phyloP scores from a whole-genome alignment of 2,888 invertebrate genomes.

The Bellardia bayeri region DNA sequence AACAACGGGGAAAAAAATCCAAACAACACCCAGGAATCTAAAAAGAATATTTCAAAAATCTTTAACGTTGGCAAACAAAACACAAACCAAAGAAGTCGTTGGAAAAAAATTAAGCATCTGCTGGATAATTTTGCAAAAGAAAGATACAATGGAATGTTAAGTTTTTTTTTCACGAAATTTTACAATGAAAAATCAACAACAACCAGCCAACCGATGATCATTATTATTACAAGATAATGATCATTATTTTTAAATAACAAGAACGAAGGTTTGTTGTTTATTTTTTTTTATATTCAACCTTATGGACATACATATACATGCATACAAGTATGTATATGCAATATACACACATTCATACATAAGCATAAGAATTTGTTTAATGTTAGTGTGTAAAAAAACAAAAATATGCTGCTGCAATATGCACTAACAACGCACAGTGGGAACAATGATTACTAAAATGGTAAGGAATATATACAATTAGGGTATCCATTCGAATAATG shows the following conservation, averaged over 20 bases:
- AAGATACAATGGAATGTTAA: slow-evolving; percentile 66
- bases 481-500: no score
- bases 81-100: slow-evolving; percentile 20
- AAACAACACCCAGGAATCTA: slow-evolving; percentile 41
- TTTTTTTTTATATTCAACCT: slow-evolving; percentile 13
- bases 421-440: slow-evolving; percentile 51
- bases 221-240: slow-evolving; percentile 52
- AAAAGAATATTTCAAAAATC: slow-evolving; percentile 56
- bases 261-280: slow-evolving; percentile 16
- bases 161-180: slow-evolving; percentile 60
- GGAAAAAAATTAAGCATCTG: slow-evolving; percentile 66
- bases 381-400: neutral
- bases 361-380: neutral
- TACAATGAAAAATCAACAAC: slow-evolving; percentile 5
- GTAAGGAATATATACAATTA: neutral
- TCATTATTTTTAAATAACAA: slow-evolving; percentile 41
- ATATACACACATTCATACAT: neutral
- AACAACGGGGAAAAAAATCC: neutral
- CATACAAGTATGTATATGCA: neutral
- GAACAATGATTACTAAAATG: neutral
- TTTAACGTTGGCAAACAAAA: slow-evolving; percentile 52
- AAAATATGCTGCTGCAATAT: slow-evolving; percentile 51
- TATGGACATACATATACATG: neutral
- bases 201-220: slow-evolving; percentile 45
- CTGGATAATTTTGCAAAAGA: slow-evolving; percentile 54